Percentiles rank a stretch among this genome's conserved stretches.
Conservation (phyloP, 2,797 vertebrate species). For the Chaetophractus vellerosus region DNA sequence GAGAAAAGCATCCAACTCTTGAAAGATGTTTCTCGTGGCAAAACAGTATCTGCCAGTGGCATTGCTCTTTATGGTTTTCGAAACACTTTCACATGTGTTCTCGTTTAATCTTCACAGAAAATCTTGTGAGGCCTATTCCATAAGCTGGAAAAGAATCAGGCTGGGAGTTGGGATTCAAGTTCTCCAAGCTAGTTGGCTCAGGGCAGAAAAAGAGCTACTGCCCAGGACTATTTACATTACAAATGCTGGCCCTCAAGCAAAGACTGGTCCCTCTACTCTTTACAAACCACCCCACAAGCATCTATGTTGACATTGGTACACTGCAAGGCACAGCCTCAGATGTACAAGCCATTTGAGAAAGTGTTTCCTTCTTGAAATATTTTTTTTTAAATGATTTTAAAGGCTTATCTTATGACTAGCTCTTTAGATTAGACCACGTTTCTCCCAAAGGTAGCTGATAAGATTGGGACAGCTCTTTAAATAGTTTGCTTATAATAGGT, state of each 20-base stretch:
- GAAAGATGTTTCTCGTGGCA: slow-evolving; percentile 33
- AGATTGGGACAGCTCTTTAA: background rate
- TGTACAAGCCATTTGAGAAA: background rate
- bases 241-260: background rate
- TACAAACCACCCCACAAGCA: background rate
- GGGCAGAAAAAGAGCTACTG: background rate
- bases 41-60: background rate
- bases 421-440: background rate
- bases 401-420: background rate
- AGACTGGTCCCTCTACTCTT: background rate
- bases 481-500: background rate
- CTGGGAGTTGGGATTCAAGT: background rate
- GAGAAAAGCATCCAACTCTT: slow-evolving; percentile 27
- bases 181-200: background rate
- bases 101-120: slow-evolving; percentile 28
- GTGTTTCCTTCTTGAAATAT: background rate
- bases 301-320: background rate
- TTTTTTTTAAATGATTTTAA: background rate
- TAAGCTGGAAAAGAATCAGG: background rate
- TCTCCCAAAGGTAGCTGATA: background rate
- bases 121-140: background rate
- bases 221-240: background rate
- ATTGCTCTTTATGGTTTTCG: background rate
- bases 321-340: background rate
- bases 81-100: background rate